These are phyloP conservation scores for Sparus aurata DNA, from an alignment of 2,797 vertebrate genomes.

Conservation along the genomic window DNA sequence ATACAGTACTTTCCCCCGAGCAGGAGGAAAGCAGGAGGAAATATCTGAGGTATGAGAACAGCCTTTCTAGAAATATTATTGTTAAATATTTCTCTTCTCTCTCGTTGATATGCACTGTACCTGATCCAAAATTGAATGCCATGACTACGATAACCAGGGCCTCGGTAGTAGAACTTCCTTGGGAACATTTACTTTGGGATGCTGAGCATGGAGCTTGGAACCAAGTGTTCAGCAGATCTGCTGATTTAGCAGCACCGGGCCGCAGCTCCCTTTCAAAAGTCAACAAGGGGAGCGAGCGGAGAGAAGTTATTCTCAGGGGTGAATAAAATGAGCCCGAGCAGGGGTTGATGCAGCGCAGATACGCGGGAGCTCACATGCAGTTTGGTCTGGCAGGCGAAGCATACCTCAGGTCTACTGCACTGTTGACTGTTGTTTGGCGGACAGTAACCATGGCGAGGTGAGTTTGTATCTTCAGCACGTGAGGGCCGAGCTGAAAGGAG, in stretches of 20 bases:
- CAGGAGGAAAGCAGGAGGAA: constrained; percentile 43
- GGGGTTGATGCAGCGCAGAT: constrained; percentile 71
- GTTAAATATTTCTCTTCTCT: constrained; percentile 65
- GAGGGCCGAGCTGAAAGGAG: constrained; percentile 56
- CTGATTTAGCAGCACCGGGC: constrained; percentile 68
- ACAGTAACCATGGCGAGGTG: constrained; percentile 77
- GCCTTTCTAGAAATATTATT: constrained; percentile 64
- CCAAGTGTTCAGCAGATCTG: constrained; percentile 66
- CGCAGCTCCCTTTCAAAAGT: constrained; percentile 58
- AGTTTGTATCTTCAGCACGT: constrained; percentile 70
- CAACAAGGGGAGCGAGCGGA: constrained; percentile 48
- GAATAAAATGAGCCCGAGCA: constrained; percentile 45
- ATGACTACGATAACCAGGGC: constrained; percentile 40
- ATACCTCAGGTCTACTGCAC: constrained; percentile 33
- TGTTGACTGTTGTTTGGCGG: constrained; percentile 82
- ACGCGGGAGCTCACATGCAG: constrained; percentile 49
- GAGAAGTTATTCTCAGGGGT: constrained; percentile 41
- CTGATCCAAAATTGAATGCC: constrained; percentile 40
- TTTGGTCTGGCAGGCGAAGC: constrained; percentile 55
- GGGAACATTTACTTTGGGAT: constrained; percentile 77
- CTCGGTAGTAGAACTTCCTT: constrained; percentile 49
- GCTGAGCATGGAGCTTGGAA: constrained; percentile 55
- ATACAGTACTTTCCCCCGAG: constrained; percentile 29
- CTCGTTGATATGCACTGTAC: constrained; percentile 32
- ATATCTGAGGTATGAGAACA: constrained; percentile 49